Base-by-base conservation (phyloP, 2,888 invertebrate genomes). In the Didymodactylos carnosus region DNA sequence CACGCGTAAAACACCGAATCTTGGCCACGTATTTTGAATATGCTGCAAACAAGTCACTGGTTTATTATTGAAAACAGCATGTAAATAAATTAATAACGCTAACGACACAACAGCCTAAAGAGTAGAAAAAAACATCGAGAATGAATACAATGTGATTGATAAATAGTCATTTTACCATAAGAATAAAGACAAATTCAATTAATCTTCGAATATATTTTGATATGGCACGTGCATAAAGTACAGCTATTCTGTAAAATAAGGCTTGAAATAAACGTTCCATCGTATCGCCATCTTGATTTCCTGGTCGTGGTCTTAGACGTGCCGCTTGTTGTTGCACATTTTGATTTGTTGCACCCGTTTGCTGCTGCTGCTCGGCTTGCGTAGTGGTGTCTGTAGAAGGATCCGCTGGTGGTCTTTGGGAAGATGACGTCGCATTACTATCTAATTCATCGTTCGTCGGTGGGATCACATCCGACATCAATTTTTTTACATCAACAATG, bases 1-100 rank as follows among this genome's bases (percentile, higher is more conserved):
- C n/a, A 94, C 92, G 77, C 94, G 86, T 25, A 98, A 86, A 78
- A 98, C 92, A 7, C 97, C 97, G 83, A 94, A 91, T 76, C 92
- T 86, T 0, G 97, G 95, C 97, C 97, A 98, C 16, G 89, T 88
- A 80, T 89, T 88, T 43, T 79, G 80, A 13, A 94, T 88, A 82
- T 91, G 89, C 81, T 91, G 89, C 78, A 98, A 86, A 83, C 98
- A 98, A 78, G 92, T 92, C 73, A 92, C 91, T 13, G 95, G 94
- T 76, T 91, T 88, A 80, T 91, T 88, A 69, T 93, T 91, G 84
- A 95, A 94, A 76, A 91, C 90, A 82, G 92, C 88, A 82, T 98
- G 98, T 80, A 98, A 92, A 83, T 97, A 97, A 70, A 91, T 89
- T 79, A 97, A 86, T 71, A 93, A 89, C 81, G 91, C 90, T 84